Percentiles rank a stretch among this genome's conserved stretches.
phyloP scores from a whole-genome alignment of 23 tunicate species.

The Corella eumyota region DNA sequence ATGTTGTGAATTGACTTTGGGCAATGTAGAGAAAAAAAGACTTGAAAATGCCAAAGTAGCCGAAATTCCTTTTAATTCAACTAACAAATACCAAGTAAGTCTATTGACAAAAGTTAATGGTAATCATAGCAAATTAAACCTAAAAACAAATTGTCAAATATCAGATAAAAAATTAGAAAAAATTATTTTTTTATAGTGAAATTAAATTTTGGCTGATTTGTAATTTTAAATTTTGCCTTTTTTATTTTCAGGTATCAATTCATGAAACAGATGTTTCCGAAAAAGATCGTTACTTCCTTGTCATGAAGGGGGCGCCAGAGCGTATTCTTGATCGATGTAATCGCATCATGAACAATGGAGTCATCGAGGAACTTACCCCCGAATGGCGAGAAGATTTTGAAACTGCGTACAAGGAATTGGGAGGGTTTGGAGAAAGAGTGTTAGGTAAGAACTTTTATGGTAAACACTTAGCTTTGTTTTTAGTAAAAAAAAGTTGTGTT shows the following conservation, averaged over 20 bases:
- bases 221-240: too few species aligned
- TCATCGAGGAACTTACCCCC: constrained; percentile 25
- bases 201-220: too few species aligned
- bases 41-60: constrained; percentile 42
- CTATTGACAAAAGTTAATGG: too few species aligned
- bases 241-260: constrained; percentile 61
- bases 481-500: too few species aligned
- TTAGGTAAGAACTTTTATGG: constrained; percentile 31
- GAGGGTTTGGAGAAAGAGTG: constrained; percentile 94
- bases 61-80: constrained; percentile 84
- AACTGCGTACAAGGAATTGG: constrained; percentile 75
- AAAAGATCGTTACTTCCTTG: constrained; percentile 60
- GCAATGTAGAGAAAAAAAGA: constrained; percentile 34
- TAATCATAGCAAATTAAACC: too few species aligned
- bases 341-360: constrained; percentile 64
- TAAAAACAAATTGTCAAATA: too few species aligned
- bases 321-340: constrained; percentile 76
- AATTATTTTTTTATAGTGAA: too few species aligned
- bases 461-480: neutral
- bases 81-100: constrained; percentile 68
- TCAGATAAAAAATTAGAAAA: neutral
- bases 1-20: constrained; percentile 63
- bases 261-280: constrained; percentile 77
- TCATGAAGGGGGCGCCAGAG: constrained; percentile 99
- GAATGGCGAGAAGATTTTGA: constrained; percentile 80